These are phyloP conservation scores for Trachurus trachurus DNA, from an alignment of 2,797 vertebrate species.

Conservation along the genomic window DNA sequence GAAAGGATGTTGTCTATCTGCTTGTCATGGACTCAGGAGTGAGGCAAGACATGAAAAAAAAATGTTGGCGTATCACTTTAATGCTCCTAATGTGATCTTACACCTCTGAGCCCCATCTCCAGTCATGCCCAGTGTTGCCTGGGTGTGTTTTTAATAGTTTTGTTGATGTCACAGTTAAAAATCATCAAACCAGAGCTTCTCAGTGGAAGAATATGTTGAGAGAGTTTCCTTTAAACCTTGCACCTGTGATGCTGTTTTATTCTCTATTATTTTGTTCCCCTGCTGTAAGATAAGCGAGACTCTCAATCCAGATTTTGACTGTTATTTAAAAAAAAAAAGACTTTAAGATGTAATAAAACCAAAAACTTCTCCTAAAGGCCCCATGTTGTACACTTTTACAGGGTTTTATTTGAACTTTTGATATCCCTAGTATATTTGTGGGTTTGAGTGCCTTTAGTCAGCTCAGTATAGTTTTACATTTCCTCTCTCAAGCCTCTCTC, in stretches of 20 bases:
- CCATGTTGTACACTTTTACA: no score
- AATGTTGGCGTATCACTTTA: no score
- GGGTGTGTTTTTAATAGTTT: slow-evolving; percentile 1
- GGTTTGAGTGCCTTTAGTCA: no score
- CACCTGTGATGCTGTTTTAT: not conserved
- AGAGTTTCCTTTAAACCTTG: not conserved
- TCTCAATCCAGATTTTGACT: not conserved
- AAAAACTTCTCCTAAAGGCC: not conserved
- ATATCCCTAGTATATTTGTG: no score
- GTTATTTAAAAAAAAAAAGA: not conserved
- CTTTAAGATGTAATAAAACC: not conserved
- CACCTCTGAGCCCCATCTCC: no score
- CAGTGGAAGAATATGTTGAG: not conserved
- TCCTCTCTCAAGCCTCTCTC: no score
- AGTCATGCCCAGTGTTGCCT: not conserved
- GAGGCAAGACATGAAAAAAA: no score
- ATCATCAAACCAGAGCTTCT: not conserved
- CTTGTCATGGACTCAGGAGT: no score
- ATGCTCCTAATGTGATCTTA: no score
- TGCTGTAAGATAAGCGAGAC: not conserved
- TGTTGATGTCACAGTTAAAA: not conserved
- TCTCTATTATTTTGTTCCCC: not conserved
- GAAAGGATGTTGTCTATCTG: no score
- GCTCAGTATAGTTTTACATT: no score
- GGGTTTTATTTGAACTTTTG: no score